These are phyloP conservation scores for Brachypterus glaber DNA, from an alignment of 2,888 invertebrate genomes.

Conservation along the genomic window DNA sequence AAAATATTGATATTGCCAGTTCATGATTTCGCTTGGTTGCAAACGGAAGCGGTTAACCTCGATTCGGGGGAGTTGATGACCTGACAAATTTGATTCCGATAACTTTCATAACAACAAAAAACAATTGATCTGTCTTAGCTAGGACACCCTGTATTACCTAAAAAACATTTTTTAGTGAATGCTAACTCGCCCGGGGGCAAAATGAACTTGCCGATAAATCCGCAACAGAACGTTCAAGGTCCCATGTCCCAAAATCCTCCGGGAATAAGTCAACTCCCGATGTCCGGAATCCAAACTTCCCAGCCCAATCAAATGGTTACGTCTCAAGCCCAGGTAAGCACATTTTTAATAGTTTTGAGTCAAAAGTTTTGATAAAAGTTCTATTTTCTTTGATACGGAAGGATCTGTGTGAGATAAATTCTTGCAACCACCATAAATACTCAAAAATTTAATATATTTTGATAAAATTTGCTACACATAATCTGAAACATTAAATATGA, in stretches of 20 bases:
- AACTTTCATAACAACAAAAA: too few relatives aligned
- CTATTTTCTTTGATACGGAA: background rate
- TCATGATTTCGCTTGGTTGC: too few relatives aligned
- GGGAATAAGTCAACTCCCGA: conserved; percentile 5
- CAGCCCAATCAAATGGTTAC: conserved; percentile 32
- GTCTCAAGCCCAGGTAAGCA: conserved; percentile 32
- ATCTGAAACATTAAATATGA: conserved; percentile 1
- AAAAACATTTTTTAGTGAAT: conserved; percentile 26
- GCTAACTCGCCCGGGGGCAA: conserved; percentile 31
- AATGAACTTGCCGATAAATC: conserved; percentile 21
- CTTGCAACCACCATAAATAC: background rate
- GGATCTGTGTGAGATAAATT: background rate
- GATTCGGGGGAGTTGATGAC: too few relatives aligned
- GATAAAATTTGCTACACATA: background rate
- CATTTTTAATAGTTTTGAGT: conserved; percentile 1
- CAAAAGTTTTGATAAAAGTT: background rate
- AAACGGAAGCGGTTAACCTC: too few relatives aligned
- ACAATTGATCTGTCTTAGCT: too few relatives aligned
- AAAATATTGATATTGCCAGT: too few relatives aligned
- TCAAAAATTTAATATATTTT: background rate
- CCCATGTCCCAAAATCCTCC: conserved; percentile 33
- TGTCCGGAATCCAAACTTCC: conserved; percentile 26
- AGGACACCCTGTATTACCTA: too few relatives aligned
- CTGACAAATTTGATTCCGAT: too few relatives aligned
- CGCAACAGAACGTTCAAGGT: conserved; percentile 34